Evolutionary conservation across 2,888 invertebrate species (phyloP).

Genomic region (Euplexia lucipara): DNA sequence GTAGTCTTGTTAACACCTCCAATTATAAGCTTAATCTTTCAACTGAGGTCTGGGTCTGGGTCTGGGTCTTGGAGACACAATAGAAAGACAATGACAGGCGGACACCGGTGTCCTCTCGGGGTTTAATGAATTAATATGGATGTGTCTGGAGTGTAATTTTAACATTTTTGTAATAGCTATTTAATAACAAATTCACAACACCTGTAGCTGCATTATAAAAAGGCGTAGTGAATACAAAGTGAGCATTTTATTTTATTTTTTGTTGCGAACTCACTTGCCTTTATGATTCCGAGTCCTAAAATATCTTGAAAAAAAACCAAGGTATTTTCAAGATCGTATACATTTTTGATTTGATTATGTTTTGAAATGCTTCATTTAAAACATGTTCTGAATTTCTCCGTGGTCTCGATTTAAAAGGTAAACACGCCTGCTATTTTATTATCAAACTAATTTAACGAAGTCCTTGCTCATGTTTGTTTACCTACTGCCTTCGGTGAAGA

Average conservation of each 20-base stretch:
- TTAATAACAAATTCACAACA: conserved; percentile 50
- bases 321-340: conserved; percentile 7
- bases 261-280: conserved; percentile 32
- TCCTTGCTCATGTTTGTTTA: not conserved
- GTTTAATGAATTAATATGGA: no score
- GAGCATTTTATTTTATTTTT: conserved; percentile 45
- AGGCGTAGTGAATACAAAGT: conserved; percentile 54
- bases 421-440: not conserved
- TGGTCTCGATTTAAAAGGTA: not conserved
- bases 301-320: conserved; percentile 27
- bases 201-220: conserved; percentile 51
- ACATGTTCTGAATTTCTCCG: not conserved
- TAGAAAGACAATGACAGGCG: no score
- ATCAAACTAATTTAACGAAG: not conserved
- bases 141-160: no score
- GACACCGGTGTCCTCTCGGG: no score
- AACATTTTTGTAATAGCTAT: conserved; percentile 36
- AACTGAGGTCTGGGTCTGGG: no score
- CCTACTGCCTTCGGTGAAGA: no score
- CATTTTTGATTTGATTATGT: not conserved
- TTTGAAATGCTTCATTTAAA: conserved; percentile 11
- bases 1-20: no score
- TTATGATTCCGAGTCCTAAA: conserved; percentile 29
- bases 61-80: no score
- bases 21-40: no score